Base-by-base conservation (phyloP, 2,888 invertebrate species). In the Sericinus montela region DNA sequence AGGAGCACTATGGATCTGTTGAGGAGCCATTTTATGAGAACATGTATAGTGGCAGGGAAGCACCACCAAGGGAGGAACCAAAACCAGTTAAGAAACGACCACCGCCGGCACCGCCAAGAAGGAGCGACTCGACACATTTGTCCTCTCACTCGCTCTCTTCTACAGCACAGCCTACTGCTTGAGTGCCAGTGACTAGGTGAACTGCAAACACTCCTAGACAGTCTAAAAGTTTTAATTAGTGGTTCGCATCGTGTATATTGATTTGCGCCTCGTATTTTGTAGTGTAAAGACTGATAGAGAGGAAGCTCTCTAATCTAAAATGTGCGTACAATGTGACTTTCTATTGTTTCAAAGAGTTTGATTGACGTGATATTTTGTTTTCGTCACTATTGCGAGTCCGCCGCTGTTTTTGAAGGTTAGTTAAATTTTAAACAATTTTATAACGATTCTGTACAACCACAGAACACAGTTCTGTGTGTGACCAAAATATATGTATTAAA, bases 71-170 rank as follows among this genome's bases (percentile, higher is more conserved):
- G 9, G 83, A 78, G 47, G 79, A 79, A 48, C 78, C 82, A 1
- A 69, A 72, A 53, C 82, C 82, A 0, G 72, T 91, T 45, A 93
- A 93, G 63, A 93, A 94, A 72, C 89, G 94, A 60, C 95, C 95
- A 37, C 97, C 97, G 10, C 97, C 97, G 1, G 96, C 96, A 28
- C 96, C 96, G n/a, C 96, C 97, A 1, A 95, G 95, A 60, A 91
- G 97, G 53, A 95, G 95, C 69, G 96, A 96, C 71, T 93, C 94
- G n/a, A 95, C 95, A n/a, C 95, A 95, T 63, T 82, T 95, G 52
- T 93, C 94, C 32, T 77, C 85, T 30, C 84, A 83, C 30, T 52
- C 72, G 29, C 70, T 63, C 45, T 52, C 66, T 8, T 64, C 69
- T 7, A 32, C 32, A 11, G 67, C 62, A 43, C 82, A 80, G 54